Evolutionary conservation across 1,140 invertebrate genomes (phyloP).

Genomic region (Luehdorfia chinensis): DNA sequence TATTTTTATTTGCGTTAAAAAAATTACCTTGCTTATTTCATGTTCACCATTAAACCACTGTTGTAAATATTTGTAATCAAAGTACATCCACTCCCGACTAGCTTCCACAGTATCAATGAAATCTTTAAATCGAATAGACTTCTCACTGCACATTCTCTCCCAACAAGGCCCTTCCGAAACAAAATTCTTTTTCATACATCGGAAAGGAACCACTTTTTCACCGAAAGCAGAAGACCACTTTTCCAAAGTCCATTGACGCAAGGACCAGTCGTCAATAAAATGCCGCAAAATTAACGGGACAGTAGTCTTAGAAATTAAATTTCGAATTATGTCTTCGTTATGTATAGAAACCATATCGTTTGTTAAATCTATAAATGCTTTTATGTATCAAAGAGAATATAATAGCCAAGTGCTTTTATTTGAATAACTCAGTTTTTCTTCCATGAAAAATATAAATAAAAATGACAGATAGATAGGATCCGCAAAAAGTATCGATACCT

Average conservation of each 20-base stretch:
- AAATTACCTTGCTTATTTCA: constrained; percentile 78
- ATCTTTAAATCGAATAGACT: constrained; percentile 79
- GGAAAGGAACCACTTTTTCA: constrained; percentile 61
- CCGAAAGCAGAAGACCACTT: constrained; percentile 75
- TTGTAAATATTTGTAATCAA: constrained; percentile 90
- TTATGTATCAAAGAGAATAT: too few species aligned
- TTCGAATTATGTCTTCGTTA: constrained; percentile 45
- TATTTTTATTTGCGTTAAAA: too few species aligned
- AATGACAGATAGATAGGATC: too few species aligned
- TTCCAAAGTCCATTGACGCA: constrained; percentile 61
- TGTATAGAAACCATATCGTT: constrained; percentile 30
- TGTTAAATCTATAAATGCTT: too few species aligned
- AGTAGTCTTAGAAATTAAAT: constrained; percentile 36
- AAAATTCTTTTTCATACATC: constrained; percentile 57
- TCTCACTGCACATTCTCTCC: constrained; percentile 81
- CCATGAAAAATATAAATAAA: too few species aligned
- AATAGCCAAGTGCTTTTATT: too few species aligned
- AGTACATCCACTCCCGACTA: constrained; percentile 83
- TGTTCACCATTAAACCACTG: constrained; percentile 81
- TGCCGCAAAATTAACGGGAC: constrained; percentile 48
- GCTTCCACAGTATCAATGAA: constrained; percentile 77
- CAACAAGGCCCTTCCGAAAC: constrained; percentile 82
- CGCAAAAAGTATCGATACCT: too few species aligned
- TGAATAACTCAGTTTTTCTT: too few species aligned
- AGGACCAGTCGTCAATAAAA: constrained; percentile 53